Percentiles rank a stretch among this genome's conserved stretches.
phyloP scores from a whole-genome alignment of 1,140 invertebrate species.

The Lasaia peninsularis region DNA sequence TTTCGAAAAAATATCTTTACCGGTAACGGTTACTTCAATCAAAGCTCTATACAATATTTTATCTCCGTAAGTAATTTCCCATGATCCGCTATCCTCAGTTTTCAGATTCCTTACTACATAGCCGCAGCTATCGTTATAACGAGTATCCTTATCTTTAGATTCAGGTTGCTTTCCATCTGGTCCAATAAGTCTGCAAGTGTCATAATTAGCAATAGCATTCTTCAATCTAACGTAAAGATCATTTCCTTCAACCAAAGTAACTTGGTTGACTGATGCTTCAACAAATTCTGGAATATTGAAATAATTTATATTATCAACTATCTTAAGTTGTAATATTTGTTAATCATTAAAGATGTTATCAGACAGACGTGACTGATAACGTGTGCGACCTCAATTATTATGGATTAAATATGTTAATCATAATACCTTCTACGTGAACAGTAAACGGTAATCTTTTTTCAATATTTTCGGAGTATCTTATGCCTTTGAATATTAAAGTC shows the following conservation, averaged over 20 bases:
- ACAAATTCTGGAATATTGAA: slow-evolving; percentile 42
- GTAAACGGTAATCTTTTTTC: slow-evolving; percentile 44
- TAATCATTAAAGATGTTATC: slow-evolving; percentile 31
- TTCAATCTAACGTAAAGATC: slow-evolving; percentile 44
- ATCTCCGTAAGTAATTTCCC: slow-evolving; percentile 47
- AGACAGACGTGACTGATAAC: slow-evolving; percentile 42
- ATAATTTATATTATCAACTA: not conserved
- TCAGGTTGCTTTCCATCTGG: slow-evolving; percentile 29
- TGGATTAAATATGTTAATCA: slow-evolving; percentile 23
- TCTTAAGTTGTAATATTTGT: slow-evolving; percentile 10
- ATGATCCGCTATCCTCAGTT: slow-evolving; percentile 34
- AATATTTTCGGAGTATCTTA: slow-evolving; percentile 22
- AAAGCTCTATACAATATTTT: slow-evolving; percentile 39
- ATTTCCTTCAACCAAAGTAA: slow-evolving; percentile 43
- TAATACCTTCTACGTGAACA: slow-evolving; percentile 50
- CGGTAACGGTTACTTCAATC: slow-evolving; percentile 38
- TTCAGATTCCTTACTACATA: slow-evolving; percentile 36
- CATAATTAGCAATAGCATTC: slow-evolving; percentile 28
- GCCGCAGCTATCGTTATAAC: slow-evolving; percentile 33
- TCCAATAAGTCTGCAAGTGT: slow-evolving; percentile 42
- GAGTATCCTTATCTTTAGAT: slow-evolving; percentile 23
- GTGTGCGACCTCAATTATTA: slow-evolving; percentile 24
- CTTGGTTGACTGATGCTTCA: slow-evolving; percentile 32
- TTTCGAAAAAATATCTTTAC: slow-evolving; percentile 31
- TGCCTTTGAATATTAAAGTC: slow-evolving; percentile 36